Evolutionary conservation across 2,888 invertebrate species (phyloP).

Genomic region (Aphidoletes aphidimyza): DNA sequence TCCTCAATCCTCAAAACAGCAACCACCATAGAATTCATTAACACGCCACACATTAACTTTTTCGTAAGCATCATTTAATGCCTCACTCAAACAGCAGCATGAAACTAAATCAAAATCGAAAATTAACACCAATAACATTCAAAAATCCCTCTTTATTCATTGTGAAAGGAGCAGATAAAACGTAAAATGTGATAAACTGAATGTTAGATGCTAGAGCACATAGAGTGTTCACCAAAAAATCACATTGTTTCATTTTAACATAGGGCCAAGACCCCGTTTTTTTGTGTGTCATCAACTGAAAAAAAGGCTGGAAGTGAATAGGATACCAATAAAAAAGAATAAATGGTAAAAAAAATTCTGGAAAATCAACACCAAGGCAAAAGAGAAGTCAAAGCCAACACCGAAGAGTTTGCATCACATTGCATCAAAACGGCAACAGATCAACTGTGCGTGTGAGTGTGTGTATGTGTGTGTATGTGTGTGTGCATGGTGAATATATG

Average conservation of each 20-base stretch:
- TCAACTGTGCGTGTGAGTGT: too few relatives aligned
- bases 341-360: background rate
- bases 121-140: conserved; percentile 38
- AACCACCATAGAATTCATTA: conserved; percentile 17
- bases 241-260: conserved; percentile 10
- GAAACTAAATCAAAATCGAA: conserved; percentile 40
- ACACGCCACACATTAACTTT: conserved; percentile 41
- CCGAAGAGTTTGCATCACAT: too few relatives aligned
- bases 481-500: conserved; percentile 2
- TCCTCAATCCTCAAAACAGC: background rate
- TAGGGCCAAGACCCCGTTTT: conserved; percentile 3
- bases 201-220: conserved; percentile 7
- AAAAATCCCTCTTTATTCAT: conserved; percentile 16
- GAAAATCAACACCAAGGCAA: background rate
- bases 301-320: background rate
- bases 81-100: background rate
- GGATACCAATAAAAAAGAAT: background rate
- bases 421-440: background rate
- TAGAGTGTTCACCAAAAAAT: background rate
- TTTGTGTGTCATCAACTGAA: background rate
- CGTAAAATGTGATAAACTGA: conserved; percentile 36
- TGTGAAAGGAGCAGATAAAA: background rate
- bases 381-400: too few relatives aligned
- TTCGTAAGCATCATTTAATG: conserved; percentile 9
- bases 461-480: too few relatives aligned